These are phyloP conservation scores for Drosophila kokeensis DNA, from an alignment of 2,888 invertebrate genomes.

Conservation along the genomic window DNA sequence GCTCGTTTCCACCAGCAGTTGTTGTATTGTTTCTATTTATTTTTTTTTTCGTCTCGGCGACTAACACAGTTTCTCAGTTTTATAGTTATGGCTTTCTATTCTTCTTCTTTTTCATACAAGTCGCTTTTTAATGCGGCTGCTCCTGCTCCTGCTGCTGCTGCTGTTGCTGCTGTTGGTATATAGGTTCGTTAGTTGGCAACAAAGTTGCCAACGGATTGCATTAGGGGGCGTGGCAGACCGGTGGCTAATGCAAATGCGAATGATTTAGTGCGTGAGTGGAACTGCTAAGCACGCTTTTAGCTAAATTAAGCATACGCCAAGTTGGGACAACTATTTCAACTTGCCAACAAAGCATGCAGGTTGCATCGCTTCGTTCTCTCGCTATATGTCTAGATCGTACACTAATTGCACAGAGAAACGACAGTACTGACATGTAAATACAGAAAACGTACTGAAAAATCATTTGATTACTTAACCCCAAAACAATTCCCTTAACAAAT, in stretches of 20 bases:
- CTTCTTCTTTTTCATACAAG: slow-evolving; percentile 21
- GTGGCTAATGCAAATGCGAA: slow-evolving; percentile 63
- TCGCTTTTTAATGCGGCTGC: slow-evolving; percentile 10
- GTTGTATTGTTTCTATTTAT: slow-evolving; percentile 57
- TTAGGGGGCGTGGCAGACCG: slow-evolving; percentile 28
- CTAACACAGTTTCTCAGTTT: slow-evolving; percentile 71
- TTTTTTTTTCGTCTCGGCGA: slow-evolving; percentile 56
- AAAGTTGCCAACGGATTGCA: slow-evolving; percentile 50
- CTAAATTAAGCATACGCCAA: slow-evolving; percentile 73
- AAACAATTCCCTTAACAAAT: slow-evolving; percentile 48
- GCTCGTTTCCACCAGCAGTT: slow-evolving; percentile 30
- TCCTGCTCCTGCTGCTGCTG: slow-evolving; percentile 1
- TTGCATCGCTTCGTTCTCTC: not conserved
- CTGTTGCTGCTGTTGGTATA: slow-evolving; percentile 22
- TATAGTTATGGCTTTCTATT: slow-evolving; percentile 35
- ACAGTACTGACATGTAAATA: not conserved
- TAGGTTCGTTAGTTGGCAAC: slow-evolving; percentile 71
- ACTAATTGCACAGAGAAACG: not conserved
- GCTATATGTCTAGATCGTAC: not conserved
- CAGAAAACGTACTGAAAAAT: not conserved
- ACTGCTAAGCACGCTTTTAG: slow-evolving; percentile 64
- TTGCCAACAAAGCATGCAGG: slow-evolving; percentile 20
- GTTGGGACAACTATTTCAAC: slow-evolving; percentile 47
- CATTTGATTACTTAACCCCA: slow-evolving; percentile 54
- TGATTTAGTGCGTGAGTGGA: slow-evolving; percentile 61